Percentiles rank a stretch among this genome's conserved stretches.
phyloP scores from a whole-genome alignment of 2,888 invertebrate species.

The Thymelicus lineola region DNA sequence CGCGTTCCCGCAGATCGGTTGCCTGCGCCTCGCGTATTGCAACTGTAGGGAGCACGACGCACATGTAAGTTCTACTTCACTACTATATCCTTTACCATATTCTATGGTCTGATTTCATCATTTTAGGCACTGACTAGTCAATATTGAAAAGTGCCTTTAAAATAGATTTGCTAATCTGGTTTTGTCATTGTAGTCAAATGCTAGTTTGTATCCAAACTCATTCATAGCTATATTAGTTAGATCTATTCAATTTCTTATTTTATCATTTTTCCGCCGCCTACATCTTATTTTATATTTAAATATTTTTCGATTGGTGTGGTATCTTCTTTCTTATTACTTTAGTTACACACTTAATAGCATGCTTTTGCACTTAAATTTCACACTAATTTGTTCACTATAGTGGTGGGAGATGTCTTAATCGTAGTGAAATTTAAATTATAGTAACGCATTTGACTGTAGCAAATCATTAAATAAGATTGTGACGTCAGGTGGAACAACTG shows the following conservation, averaged over 20 bases:
- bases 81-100: not conserved
- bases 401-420: not conserved
- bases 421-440: not conserved
- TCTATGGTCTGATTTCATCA: not conserved
- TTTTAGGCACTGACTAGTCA: too few relatives aligned
- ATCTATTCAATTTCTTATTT: not conserved
- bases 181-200: not conserved
- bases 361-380: conserved; percentile 39
- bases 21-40: conserved; percentile 67
- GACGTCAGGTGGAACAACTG: conserved; percentile 89
- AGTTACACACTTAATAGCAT: conserved; percentile 38
- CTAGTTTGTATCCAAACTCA: too few relatives aligned
- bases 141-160: too few relatives aligned
- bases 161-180: too few relatives aligned
- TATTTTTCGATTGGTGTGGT: not conserved
- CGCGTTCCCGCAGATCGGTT: conserved; percentile 66
- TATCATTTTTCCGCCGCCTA: not conserved
- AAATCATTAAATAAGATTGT: not conserved
- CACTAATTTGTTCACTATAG: conserved; percentile 2
- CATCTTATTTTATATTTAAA: not conserved
- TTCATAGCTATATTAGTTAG: too few relatives aligned
- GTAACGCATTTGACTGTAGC: not conserved
- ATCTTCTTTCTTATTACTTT: not conserved
- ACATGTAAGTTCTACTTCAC: conserved; percentile 64
- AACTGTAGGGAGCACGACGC: conserved; percentile 66